Conservation (phyloP, 2,797 vertebrate genomes). For the Diceros bicornis region DNA sequence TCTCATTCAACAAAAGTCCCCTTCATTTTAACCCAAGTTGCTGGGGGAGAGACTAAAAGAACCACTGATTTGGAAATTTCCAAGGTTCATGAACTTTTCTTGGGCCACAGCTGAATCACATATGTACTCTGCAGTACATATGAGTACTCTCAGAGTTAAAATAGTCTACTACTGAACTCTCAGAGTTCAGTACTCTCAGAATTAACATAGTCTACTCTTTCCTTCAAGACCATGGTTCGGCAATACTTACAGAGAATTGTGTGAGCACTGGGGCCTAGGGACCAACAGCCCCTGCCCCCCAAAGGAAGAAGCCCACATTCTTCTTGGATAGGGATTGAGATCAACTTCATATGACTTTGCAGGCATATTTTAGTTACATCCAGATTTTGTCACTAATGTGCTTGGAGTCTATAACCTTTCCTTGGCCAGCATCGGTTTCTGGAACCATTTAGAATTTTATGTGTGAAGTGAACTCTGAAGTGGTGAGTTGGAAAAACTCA, state of each 20-base stretch:
- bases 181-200: too few relatives aligned
- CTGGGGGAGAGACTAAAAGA: neutral
- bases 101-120: neutral
- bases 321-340: neutral
- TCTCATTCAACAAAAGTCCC: neutral
- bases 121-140: neutral
- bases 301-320: neutral
- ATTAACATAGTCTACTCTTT: neutral
- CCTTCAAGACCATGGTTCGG: neutral
- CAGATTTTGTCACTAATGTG: neutral
- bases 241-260: neutral
- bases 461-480: neutral
- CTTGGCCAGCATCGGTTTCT: neutral
- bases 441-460: neutral
- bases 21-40: neutral
- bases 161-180: neutral
- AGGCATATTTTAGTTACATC: neutral
- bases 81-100: neutral
- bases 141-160: too few relatives aligned
- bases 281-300: fast-evolving
- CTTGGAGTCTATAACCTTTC: neutral
- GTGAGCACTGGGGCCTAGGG: neutral
- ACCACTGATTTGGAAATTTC: neutral
- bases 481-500: neutral
- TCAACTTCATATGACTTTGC: neutral